phyloP scores from a whole-genome alignment of 2,888 invertebrate genomes.

The Capitulum mitella region DNA sequence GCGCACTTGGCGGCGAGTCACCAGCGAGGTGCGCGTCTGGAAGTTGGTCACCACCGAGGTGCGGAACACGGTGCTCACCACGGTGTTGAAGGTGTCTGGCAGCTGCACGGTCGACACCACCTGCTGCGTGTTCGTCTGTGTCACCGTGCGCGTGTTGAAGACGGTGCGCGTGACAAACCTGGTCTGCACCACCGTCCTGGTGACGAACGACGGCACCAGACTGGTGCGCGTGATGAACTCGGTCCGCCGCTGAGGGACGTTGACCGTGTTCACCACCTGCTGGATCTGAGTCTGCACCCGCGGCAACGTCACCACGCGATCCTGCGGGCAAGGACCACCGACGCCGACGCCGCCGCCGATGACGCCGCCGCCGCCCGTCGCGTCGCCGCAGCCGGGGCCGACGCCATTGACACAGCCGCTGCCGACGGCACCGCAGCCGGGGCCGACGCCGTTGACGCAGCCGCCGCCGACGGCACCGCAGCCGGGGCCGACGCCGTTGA shows the following conservation, averaged over 20 bases:
- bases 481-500: not conserved
- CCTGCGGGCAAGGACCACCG: not conserved
- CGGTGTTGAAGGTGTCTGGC: not conserved
- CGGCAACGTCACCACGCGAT: not conserved
- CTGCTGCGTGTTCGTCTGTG: not conserved
- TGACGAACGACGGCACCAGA: not conserved
- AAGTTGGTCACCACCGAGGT: not conserved
- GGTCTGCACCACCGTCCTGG: not conserved
- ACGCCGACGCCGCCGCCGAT: not conserved
- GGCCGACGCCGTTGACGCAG: not conserved
- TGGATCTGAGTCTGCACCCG: not conserved
- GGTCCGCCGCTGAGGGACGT: not conserved
- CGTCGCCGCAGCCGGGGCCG: not conserved
- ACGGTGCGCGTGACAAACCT: not conserved
- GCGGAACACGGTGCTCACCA: not conserved
- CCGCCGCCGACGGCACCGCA: not conserved
- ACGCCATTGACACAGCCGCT: not conserved
- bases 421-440: not conserved
- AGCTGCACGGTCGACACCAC: not conserved
- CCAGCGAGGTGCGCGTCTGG: not conserved
- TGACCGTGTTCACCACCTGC: not conserved
- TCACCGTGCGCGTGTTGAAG: not conserved
- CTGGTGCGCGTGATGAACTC: not conserved
- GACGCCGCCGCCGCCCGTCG: not conserved
- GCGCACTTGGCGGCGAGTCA: too few species aligned